Base-by-base conservation (phyloP, 2,113 vertebrate species). In the Turnix velox region DNA sequence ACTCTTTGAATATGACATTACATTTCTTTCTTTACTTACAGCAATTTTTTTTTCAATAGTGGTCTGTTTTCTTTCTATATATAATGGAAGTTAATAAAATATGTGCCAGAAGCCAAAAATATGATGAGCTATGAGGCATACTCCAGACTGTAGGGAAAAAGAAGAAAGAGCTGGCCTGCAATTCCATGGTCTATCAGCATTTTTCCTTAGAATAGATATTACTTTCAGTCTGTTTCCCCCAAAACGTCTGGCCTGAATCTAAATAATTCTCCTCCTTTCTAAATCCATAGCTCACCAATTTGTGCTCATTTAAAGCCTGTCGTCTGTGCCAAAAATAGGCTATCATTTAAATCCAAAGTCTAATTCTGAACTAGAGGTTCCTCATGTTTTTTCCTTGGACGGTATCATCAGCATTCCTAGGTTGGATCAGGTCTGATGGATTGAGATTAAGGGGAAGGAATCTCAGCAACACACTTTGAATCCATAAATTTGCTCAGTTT, bases 51-150 rank as follows among this genome's bases (percentile, higher is more conserved):
- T 81, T 4, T 23, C 88, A 88, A 78, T 75, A 96, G 93, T 88
- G 94, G 92, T 96, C 94, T 97, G 95, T 93, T 97, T 95, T 94
- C 81, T 97, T 96, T 97, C 96, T 94, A 8, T 86, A 46, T 65
- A 81, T 95, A 97, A 97, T 96, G 68, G 72, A 96, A 96, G 93
- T 96, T 97, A 95, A 96, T 97, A 96, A 96, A 97, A 95, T 88
- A 93, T 54, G 76, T 95, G 94, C 95, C 91, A 96, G 95, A 93
- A 96, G 82, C 91, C 68, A 96, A 95, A 97, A 96, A 95, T 95
- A 97, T 97, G 95, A 96, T 93, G 92, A 96, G 94, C 82, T 97
- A 93, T 46, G 80, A 83, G 68, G 91, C 87, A 92, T 94, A 85
- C 31, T 95, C 92, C 94, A 96, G 94, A 88, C 88, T 91, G n/a